Conservation (phyloP, 2,797 vertebrate genomes). For the Yasuhikotakia modesta region DNA sequence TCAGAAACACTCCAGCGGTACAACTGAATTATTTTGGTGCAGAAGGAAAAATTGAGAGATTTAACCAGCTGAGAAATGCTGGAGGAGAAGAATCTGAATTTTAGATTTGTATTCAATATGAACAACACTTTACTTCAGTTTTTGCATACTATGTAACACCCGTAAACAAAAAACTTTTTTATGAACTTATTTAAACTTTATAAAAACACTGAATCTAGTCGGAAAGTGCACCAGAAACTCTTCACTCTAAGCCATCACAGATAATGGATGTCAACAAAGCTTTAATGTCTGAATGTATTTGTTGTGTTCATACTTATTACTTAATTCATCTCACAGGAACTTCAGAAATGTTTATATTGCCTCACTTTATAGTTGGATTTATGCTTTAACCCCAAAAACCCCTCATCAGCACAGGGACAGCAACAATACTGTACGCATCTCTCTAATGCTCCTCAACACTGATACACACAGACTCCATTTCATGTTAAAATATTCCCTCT, state of each 20-base stretch:
- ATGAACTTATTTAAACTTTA: no score
- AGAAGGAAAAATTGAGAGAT: not conserved
- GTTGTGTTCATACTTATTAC: not conserved
- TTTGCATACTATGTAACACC: no score
- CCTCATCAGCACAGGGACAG: not conserved
- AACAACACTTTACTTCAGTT: not conserved
- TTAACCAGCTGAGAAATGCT: slow-evolving; percentile 1
- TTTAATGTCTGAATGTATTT: not conserved
- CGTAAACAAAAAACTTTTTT: no score
- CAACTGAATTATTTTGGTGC: not conserved
- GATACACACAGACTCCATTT: slow-evolving; percentile 5
- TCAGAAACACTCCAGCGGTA: slow-evolving; percentile 4
- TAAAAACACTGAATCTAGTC: no score
- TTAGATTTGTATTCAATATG: not conserved
- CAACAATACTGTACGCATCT: not conserved
- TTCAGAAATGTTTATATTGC: not conserved
- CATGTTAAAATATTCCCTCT: slow-evolving; percentile 30
- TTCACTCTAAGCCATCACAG: no score
- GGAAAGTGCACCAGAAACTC: no score
- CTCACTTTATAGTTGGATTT: not conserved
- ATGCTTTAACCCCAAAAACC: not conserved
- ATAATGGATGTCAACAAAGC: no score
- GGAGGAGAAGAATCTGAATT: not conserved
- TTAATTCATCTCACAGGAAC: not conserved
- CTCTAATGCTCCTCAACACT: not conserved